Base-by-base conservation (phyloP, 2,888 invertebrate species). In the Melieria picta region DNA sequence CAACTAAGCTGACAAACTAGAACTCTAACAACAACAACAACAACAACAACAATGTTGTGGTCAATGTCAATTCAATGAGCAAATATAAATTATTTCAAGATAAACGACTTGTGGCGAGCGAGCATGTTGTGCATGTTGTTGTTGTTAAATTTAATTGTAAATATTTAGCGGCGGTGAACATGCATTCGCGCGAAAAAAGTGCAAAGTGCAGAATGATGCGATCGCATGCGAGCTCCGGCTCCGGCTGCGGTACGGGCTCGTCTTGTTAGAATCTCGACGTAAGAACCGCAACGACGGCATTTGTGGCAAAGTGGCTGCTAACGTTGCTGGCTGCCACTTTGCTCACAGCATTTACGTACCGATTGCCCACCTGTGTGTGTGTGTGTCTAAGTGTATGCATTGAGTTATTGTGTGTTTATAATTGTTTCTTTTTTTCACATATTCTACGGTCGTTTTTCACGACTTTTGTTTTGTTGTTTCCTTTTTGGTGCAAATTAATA, bases 61-160 rank as follows among this genome's bases (percentile, higher is more conserved):
- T 78, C 79, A 80, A 78, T 76, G 76, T 76, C 76, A 76, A 71
- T 72, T 68, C 65, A 74, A 72, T 67, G 74, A 75, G 69, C 68
- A 68, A 69, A 73, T 77, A 80, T 77, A 78, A 83, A 82, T 80
- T 78, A 80, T 80, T 82, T 83, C 82, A 84, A 83, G 84, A 82
- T 76, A 80, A 83, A 83, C 83, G 75, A 79, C 81, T 81, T 79
- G 78, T 67, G 70, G 66, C 74, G 72, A 62, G 74, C 74, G 72
- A 77, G 75, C 74, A 75, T 76, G 72, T 69, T 72, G 66, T 74
- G 60, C 50, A 70, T 61, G 58, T 56, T 72, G 71, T 67, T 63
- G 60, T 72, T 65, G 71, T 48, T 70, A 72, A 73, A 72, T 72
- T 74, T 30, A 30, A 30, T 50, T 50, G 10, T 50, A 50, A 10